These are phyloP conservation scores for Amphipoea oculea DNA, from an alignment of 2,888 invertebrate genomes.

Conservation along the genomic window DNA sequence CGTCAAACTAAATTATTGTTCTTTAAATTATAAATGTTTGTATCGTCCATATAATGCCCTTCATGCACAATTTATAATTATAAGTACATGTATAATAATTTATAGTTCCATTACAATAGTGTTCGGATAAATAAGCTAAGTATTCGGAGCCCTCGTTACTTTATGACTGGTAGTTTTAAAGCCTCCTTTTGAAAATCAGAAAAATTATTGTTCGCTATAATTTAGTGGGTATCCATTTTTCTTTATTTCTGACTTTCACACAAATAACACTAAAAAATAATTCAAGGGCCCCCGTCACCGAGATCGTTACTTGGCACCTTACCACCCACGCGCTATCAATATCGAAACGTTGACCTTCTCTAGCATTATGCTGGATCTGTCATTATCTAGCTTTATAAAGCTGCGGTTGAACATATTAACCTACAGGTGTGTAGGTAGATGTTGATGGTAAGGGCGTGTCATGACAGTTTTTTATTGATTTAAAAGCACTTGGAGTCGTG, in stretches of 20 bases:
- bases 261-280: not conserved
- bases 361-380: not conserved
- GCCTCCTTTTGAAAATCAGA: not conserved
- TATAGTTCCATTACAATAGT: slow-evolving; percentile 30
- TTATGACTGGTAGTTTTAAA: slow-evolving; percentile 12
- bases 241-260: not conserved
- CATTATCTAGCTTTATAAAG: not conserved
- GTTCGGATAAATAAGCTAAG: slow-evolving; percentile 6
- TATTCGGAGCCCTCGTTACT: slow-evolving; percentile 13
- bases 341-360: not conserved
- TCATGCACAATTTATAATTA: slow-evolving; percentile 7
- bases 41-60: slow-evolving; percentile 13
- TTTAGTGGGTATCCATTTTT: not conserved
- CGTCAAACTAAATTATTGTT: not conserved
- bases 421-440: not conserved
- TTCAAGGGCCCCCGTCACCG: not conserved
- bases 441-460: not conserved
- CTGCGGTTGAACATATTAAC: not conserved
- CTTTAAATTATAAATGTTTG: not conserved
- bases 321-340: not conserved
- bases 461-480: not conserved
- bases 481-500: slow-evolving; percentile 89
- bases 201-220: not conserved
- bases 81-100: slow-evolving; percentile 51
- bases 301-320: slow-evolving; percentile 30